Evolutionary conservation across 2,888 invertebrate genomes (phyloP).

Genomic region (Sympetrum striolatum): DNA sequence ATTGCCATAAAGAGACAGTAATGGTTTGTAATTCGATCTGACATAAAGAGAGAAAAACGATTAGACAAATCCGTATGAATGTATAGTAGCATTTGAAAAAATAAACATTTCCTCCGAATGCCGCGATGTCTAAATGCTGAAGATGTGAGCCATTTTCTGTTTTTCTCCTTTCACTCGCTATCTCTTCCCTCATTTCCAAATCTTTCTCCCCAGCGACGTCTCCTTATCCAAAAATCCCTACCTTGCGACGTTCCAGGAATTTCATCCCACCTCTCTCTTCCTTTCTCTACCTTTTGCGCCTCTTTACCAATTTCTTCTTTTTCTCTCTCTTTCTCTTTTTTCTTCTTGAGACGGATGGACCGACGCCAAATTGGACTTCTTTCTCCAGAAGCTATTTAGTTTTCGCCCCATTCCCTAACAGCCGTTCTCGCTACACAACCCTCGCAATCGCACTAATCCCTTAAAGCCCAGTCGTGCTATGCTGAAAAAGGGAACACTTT

Average conservation of each 20-base stretch:
- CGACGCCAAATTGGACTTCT: conserved; percentile 39
- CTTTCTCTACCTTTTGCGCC: background rate
- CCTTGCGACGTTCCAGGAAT: background rate
- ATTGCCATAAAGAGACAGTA: too few relatives aligned
- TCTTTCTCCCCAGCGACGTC: background rate
- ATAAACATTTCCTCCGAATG: too few relatives aligned
- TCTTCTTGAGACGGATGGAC: conserved; percentile 13
- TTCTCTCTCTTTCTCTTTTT: background rate
- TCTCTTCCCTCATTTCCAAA: background rate
- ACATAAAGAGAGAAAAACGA: too few relatives aligned
- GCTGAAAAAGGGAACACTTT: conserved; percentile 2
- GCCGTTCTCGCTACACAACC: background rate
- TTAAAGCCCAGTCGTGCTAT: conserved; percentile 24
- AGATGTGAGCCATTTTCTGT: background rate
- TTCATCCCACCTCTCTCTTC: background rate
- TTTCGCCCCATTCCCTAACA: background rate
- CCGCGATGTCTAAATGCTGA: background rate
- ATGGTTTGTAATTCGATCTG: too few relatives aligned
- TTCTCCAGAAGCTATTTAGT: conserved; percentile 16
- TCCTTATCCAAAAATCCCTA: background rate
- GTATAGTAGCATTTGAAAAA: too few relatives aligned
- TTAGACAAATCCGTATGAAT: too few relatives aligned
- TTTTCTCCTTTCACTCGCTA: background rate
- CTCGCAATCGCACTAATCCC: conserved; percentile 24
- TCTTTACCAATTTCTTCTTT: background rate